These are phyloP conservation scores for Drosophila neotestacea DNA, from an alignment of 2,888 invertebrate species.

Conservation along the genomic window DNA sequence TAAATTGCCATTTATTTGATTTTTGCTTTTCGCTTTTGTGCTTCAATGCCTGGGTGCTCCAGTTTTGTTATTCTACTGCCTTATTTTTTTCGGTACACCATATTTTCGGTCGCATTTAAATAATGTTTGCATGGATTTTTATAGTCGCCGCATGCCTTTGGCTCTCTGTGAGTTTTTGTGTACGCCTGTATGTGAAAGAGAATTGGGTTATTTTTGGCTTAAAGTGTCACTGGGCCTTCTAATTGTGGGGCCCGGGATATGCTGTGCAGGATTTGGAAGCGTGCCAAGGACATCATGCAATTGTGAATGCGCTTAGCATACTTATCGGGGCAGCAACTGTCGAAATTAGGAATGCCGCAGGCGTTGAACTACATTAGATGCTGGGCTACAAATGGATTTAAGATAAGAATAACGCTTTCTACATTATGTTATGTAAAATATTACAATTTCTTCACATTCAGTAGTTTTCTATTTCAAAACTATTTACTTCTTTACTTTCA, in stretches of 20 bases:
- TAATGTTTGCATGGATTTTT: constrained; percentile 69
- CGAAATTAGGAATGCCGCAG: constrained; percentile 40
- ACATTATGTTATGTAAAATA: constrained; percentile 38
- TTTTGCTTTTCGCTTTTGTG: constrained; percentile 60
- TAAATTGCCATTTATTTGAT: constrained; percentile 80
- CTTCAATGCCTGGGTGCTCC: constrained; percentile 4
- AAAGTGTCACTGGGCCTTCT: constrained; percentile 57
- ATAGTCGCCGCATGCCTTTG: constrained; percentile 54
- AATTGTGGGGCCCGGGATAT: constrained; percentile 49
- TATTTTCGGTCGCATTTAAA: constrained; percentile 71
- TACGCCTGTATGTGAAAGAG: constrained; percentile 17
- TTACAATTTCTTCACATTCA: not conserved
- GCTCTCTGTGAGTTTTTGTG: constrained; percentile 22
- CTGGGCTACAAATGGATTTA: constrained; percentile 3
- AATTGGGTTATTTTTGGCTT: constrained; percentile 56
- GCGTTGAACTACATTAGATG: constrained; percentile 30
- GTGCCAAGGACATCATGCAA: constrained; percentile 53
- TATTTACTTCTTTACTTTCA: too few relatives aligned
- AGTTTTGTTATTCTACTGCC: constrained; percentile 17
- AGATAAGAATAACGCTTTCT: constrained; percentile 16
- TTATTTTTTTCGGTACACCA: constrained; percentile 44
- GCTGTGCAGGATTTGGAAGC: constrained; percentile 43
- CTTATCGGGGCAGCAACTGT: constrained; percentile 49
- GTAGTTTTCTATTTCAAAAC: not conserved
- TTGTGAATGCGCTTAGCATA: constrained; percentile 50